phyloP scores from a whole-genome alignment of 1,140 invertebrate species.

The Anagrus nilaparvatae region DNA sequence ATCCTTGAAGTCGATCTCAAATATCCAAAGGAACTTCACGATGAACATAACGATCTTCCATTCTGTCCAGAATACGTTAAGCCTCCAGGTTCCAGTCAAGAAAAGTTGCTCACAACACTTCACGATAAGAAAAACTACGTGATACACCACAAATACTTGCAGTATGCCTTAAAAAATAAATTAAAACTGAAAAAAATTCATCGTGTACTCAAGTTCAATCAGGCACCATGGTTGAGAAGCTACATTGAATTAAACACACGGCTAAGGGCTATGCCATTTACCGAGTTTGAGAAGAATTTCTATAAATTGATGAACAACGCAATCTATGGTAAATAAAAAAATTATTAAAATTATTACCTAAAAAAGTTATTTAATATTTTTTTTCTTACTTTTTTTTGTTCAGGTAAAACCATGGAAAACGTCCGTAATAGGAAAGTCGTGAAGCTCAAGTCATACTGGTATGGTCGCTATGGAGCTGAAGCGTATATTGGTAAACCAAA shows the following conservation, averaged over 20 bases:
- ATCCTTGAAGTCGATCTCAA: neutral
- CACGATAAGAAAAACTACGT: neutral
- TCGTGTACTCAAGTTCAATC: neutral
- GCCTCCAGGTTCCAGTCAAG: neutral
- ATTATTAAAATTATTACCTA: too few species aligned
- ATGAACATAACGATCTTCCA: neutral
- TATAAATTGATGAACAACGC: neutral
- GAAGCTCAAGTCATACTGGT: neutral
- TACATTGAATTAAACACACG: neutral
- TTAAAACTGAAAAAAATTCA: neutral
- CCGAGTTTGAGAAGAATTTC: neutral
- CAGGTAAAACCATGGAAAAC: neutral
- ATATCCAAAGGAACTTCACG: too few species aligned
- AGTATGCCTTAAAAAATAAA: neutral
- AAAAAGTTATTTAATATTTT: too few species aligned
- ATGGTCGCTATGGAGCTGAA: neutral
- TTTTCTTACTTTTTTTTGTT: too few species aligned
- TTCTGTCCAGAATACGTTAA: neutral
- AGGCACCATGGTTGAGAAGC: neutral
- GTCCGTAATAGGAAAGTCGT: neutral
- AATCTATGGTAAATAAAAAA: too few species aligned
- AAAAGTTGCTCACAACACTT: neutral
- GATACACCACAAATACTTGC: neutral
- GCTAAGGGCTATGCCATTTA: neutral
- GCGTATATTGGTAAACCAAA: neutral